Conservation (phyloP, 2,113 vertebrate genomes). For the Tympanuchus pallidicinctus region DNA sequence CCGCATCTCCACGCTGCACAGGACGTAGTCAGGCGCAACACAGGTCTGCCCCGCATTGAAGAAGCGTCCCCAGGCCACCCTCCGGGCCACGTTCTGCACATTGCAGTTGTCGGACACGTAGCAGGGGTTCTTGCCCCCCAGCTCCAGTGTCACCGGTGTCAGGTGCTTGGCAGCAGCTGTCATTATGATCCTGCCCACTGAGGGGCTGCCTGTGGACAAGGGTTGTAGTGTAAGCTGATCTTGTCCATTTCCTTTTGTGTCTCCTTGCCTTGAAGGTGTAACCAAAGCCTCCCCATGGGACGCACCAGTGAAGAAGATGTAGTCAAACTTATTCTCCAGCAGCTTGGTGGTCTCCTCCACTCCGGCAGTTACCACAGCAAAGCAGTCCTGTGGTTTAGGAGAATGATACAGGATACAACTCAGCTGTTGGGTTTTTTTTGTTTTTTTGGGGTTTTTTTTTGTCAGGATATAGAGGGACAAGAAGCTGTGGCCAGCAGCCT, state of each 20-base stretch:
- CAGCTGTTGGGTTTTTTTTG: not conserved
- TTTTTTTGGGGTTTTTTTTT: too few relatives aligned
- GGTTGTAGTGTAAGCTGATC: too few relatives aligned
- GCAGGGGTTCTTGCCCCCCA: constrained; percentile 94
- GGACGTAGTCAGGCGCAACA: constrained; percentile 87
- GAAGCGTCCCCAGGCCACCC: constrained; percentile 87
- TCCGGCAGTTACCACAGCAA: constrained; percentile 79
- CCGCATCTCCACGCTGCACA: constrained; percentile 80
- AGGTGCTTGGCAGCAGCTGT: constrained; percentile 83
- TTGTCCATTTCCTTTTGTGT: not conserved
- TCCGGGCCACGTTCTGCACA: constrained; percentile 75
- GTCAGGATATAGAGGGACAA: not conserved
- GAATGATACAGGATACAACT: not conserved
- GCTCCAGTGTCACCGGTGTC: constrained; percentile 89
- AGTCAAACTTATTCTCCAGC: constrained; percentile 89
- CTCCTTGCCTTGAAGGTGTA: too few relatives aligned
- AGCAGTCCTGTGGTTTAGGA: constrained; percentile 79
- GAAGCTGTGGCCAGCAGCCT: too few relatives aligned
- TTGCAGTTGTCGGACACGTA: constrained; percentile 80
- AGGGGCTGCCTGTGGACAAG: not conserved
- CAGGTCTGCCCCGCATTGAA: constrained; percentile 91
- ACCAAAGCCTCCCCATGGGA: accelerated
- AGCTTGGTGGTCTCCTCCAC: constrained; percentile 75
- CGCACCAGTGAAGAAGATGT: constrained; percentile 88
- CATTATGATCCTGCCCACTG: constrained; percentile 76